These are phyloP conservation scores for Lasioglossum baleicum DNA, from an alignment of 1,140 invertebrate species.

Conservation along the genomic window DNA sequence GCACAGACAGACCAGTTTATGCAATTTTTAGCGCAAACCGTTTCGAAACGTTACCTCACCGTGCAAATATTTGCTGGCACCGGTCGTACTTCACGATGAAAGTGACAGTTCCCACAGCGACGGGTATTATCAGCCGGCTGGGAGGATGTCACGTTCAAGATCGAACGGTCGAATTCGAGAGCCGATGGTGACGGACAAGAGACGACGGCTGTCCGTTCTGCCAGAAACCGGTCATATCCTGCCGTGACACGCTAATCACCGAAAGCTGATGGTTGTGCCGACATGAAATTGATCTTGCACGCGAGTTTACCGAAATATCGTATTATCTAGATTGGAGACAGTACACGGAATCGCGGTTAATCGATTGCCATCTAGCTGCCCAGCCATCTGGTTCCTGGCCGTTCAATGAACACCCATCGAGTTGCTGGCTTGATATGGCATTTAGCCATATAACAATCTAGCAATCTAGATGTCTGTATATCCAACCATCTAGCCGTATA, in stretches of 20 bases:
- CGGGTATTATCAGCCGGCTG: neutral
- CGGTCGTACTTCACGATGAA: conserved; percentile 40
- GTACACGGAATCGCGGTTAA: too few relatives aligned
- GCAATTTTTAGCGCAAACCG: conserved; percentile 43
- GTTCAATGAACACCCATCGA: too few relatives aligned
- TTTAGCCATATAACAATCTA: too few relatives aligned
- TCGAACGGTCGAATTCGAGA: conserved; percentile 4
- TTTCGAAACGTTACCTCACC: conserved; percentile 41
- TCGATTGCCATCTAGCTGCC: too few relatives aligned
- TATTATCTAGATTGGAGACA: neutral
- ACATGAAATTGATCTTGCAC: conserved; percentile 27
- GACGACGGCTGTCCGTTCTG: neutral
- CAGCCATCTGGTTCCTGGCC: too few relatives aligned
- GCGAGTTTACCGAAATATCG: conserved; percentile 30
- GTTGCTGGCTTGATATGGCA: too few relatives aligned
- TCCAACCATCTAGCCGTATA: too few relatives aligned
- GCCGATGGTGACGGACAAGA: too few relatives aligned
- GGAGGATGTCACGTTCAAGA: conserved; percentile 17
- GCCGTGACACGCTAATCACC: conserved; percentile 23
- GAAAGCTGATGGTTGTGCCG: conserved; percentile 19
- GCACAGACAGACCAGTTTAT: conserved; percentile 20
- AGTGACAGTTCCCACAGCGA: conserved; percentile 34
- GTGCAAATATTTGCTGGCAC: conserved; percentile 46
- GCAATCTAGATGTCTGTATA: too few relatives aligned
- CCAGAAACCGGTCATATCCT: conserved; percentile 9